These are phyloP conservation scores for Mesorhabditis sp. DNA, from an alignment of 2,888 invertebrate species.

Conservation along the genomic window DNA sequence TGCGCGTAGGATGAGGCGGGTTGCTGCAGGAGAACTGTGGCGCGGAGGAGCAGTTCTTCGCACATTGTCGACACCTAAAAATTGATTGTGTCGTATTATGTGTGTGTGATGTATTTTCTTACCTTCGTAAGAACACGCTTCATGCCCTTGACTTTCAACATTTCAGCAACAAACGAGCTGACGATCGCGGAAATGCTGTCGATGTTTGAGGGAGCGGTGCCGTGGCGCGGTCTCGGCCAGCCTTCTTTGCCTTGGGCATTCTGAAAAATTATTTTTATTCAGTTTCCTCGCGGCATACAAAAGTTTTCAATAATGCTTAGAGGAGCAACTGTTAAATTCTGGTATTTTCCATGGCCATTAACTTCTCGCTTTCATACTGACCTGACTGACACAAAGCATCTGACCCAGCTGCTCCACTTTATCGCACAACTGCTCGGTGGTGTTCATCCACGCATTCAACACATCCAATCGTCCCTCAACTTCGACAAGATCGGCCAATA, in stretches of 20 bases:
- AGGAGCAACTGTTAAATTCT: too few relatives aligned
- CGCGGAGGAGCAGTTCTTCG: conserved; percentile 27
- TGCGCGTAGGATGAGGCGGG: conserved; percentile 37
- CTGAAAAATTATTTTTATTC: conserved; percentile 5
- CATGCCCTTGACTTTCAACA: conserved; percentile 14
- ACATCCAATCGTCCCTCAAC: conserved; percentile 22
- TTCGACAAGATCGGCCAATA: background rate
- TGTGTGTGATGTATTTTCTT: background rate
- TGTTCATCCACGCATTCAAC: conserved; percentile 87
- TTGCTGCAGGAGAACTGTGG: conserved; percentile 35
- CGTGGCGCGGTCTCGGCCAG: background rate
- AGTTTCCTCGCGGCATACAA: background rate
- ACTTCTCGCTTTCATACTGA: conserved; percentile 29
- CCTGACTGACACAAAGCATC: conserved; percentile 52
- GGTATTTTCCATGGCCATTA: too few relatives aligned
- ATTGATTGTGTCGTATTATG: background rate
- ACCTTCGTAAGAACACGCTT: conserved; percentile 9
- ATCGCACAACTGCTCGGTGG: conserved; percentile 77
- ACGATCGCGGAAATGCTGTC: background rate
- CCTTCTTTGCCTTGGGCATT: background rate
- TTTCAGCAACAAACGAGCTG: background rate
- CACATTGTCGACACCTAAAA: conserved; percentile 16
- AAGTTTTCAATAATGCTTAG: too few relatives aligned
- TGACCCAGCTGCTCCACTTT: conserved; percentile 71
- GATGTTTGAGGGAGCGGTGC: background rate